These are phyloP conservation scores for Misgurnus mizolepis DNA, from an alignment of 2,113 vertebrate species.

Conservation along the genomic window DNA sequence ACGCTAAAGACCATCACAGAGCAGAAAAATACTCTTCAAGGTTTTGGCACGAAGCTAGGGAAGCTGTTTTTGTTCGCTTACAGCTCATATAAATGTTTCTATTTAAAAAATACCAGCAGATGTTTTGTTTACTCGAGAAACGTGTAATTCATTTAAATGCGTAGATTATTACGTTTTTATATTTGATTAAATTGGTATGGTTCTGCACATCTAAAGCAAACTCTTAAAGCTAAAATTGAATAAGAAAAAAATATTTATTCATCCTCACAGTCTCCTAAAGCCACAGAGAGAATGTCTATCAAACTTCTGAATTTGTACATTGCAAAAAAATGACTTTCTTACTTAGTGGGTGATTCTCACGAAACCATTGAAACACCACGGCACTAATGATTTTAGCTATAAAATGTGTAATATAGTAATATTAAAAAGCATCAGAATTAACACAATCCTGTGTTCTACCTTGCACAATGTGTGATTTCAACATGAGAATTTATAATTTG, in stretches of 20 bases:
- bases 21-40: background rate
- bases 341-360: too few relatives aligned
- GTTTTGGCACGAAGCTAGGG: background rate
- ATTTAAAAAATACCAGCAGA: background rate
- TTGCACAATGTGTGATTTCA: too few relatives aligned
- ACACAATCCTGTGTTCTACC: too few relatives aligned
- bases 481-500: too few relatives aligned
- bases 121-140: background rate
- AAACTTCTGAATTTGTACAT: too few relatives aligned
- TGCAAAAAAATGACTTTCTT: too few relatives aligned
- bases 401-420: too few relatives aligned
- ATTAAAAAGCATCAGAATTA: too few relatives aligned
- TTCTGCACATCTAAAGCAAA: background rate
- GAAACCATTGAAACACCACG: too few relatives aligned
- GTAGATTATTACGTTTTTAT: background rate
- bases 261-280: too few relatives aligned
- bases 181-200: constrained; percentile 1
- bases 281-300: too few relatives aligned
- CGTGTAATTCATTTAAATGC: background rate
- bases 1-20: constrained; percentile 1
- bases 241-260: background rate
- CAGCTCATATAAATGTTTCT: background rate
- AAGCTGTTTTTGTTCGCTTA: background rate
- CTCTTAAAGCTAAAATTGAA: background rate
- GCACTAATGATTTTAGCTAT: too few relatives aligned